A percentile compares a stretch with the other conserved stretches of the same genome.
phyloP scores from a whole-genome alignment of 2,113 vertebrate species.

The Erythrolamprus reginae region DNA sequence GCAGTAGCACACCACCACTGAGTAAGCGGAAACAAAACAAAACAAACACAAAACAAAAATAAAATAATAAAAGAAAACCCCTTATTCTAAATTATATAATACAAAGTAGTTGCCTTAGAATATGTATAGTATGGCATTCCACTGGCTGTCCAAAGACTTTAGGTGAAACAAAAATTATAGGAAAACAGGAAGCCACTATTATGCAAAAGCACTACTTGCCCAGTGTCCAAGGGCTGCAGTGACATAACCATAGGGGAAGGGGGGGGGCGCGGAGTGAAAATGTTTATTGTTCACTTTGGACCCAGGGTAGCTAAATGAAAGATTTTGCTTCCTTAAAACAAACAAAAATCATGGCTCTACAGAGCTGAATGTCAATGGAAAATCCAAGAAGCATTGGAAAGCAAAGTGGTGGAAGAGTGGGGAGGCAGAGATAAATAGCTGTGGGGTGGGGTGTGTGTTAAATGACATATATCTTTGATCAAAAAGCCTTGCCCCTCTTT shows the following conservation, averaged over 20 bases:
- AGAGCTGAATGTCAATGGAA: not conserved
- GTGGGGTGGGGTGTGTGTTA: not conserved
- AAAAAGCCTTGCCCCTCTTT: not conserved
- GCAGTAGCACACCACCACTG: no score
- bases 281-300: not conserved
- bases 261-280: no score
- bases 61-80: no score
- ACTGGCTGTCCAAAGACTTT: not conserved
- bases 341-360: not conserved
- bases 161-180: not conserved
- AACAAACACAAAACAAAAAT: no score
- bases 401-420: not conserved
- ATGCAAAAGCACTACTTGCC: not conserved
- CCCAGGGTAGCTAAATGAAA: not conserved
- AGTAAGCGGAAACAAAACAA: not conserved
- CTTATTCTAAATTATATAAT: not conserved
- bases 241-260: not conserved
- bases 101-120: not conserved
- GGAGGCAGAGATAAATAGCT: not conserved
- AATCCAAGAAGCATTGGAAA: not conserved
- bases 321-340: not conserved
- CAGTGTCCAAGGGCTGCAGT: not conserved
- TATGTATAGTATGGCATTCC: not conserved
- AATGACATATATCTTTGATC: not conserved
- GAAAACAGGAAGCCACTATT: not conserved